These are phyloP conservation scores for Pandemis corylana DNA, from an alignment of 2,888 invertebrate species.

Conservation along the genomic window DNA sequence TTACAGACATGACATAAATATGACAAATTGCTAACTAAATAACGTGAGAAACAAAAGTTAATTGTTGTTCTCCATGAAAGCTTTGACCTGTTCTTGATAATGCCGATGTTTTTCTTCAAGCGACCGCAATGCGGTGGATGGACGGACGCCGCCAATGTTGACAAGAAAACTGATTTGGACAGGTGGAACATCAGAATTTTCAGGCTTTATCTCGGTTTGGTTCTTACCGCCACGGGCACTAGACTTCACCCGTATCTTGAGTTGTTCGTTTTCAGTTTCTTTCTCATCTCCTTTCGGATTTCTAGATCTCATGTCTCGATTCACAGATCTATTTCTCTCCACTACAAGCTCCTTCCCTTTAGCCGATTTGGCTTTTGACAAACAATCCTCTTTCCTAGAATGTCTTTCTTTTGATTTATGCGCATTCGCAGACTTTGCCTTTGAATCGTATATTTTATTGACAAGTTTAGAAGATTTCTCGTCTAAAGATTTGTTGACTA, in stretches of 20 bases:
- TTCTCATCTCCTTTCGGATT: constrained; percentile 42
- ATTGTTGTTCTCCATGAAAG: constrained; percentile 58
- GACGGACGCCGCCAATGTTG: constrained; percentile 66
- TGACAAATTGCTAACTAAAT: background rate
- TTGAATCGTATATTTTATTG: constrained; percentile 52
- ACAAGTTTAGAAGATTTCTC: constrained; percentile 52
- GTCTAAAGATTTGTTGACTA: constrained; percentile 64
- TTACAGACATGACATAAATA: background rate
- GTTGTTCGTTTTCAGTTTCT: constrained; percentile 39
- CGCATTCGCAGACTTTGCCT: constrained; percentile 62
- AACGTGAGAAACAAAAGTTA: constrained; percentile 38
- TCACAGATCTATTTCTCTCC: constrained; percentile 36
- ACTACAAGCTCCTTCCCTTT: constrained; percentile 42
- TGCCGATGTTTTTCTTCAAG: constrained; percentile 76
- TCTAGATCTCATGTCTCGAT: constrained; percentile 6
- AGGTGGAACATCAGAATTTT: constrained; percentile 53
- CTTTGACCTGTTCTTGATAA: constrained; percentile 76
- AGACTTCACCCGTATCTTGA: constrained; percentile 53
- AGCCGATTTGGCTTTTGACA: constrained; percentile 43
- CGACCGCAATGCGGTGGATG: constrained; percentile 65
- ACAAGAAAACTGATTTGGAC: constrained; percentile 75
- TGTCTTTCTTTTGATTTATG: constrained; percentile 49
- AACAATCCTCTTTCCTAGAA: constrained; percentile 38
- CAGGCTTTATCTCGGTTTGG: constrained; percentile 53
- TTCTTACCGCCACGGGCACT: constrained; percentile 55